Evolutionary conservation across 2,888 invertebrate species (phyloP).

Genomic region (Aspidapion aeneum): DNA sequence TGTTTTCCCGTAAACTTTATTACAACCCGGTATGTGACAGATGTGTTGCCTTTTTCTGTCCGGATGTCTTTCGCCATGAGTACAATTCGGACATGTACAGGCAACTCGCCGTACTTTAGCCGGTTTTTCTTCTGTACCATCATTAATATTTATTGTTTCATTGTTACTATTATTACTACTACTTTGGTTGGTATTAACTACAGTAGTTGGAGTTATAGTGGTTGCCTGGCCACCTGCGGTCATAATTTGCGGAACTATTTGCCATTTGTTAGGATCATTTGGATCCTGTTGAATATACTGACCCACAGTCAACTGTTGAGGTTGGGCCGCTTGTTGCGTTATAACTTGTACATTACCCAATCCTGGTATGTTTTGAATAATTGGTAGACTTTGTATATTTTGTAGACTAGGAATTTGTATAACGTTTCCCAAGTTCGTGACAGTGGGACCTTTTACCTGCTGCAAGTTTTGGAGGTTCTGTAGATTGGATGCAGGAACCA

Average conservation of each 20-base stretch:
- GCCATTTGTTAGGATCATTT: constrained; percentile 82
- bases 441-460: constrained; percentile 3
- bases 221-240: constrained; percentile 35
- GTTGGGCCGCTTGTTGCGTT: constrained; percentile 39
- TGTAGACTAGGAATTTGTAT: constrained; percentile 49
- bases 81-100: constrained; percentile 97
- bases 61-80: constrained; percentile 68
- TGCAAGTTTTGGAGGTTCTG: constrained; percentile 23
- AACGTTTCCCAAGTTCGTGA: constrained; percentile 36
- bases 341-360: constrained; percentile 77
- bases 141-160: background rate
- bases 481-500: constrained; percentile 63
- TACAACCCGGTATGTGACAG: constrained; percentile 90
- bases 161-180: background rate
- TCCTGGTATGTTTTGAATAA: constrained; percentile 63
- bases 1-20: constrained; percentile 90
- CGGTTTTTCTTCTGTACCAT: constrained; percentile 48
- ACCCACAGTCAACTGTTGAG: constrained; percentile 45
- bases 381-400: constrained; percentile 62
- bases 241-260: constrained; percentile 57
- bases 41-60: constrained; percentile 91
- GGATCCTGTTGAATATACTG: constrained; percentile 81
- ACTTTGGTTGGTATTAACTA: background rate
- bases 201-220: background rate
- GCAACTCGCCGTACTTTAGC: constrained; percentile 79